Base-by-base conservation (phyloP, 2,797 vertebrate species). In the Cryptoprocta ferox region DNA sequence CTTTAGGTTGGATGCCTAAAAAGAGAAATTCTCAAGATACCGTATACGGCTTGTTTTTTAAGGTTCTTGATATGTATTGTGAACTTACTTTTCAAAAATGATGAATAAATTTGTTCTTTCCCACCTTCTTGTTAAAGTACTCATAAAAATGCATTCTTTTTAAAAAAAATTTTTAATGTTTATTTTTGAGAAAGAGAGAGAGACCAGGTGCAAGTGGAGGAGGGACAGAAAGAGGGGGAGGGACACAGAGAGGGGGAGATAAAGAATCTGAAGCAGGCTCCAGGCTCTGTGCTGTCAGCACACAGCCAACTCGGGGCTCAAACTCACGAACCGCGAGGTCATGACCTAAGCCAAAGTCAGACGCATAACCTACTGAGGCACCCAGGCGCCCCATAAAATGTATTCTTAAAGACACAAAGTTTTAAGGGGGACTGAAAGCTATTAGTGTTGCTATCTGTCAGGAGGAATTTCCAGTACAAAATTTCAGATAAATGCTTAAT, bases 61-160 rank as follows among this genome's bases (percentile, higher is more conserved):
- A 61, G 50, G 5, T 93, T 89, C 28, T 91, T 78, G 35, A 70
- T 91, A 53, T 9, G 3, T 88, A 71, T 71, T 83, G 59, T 28
- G 85, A 86, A 82, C 39, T 93, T 91, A n/a, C 45, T 94, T 75
- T 89, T 63, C 2, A 37, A 50, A 95, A 92, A 73, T 45, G 14
- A 48, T 81, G 5, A 85, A 28, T 71, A 30, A 86, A 76, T 71
- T 83, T 86, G n/a, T 26, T 93, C 76, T 78, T 68, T 37, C n/a
- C 26, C 8, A 68, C 18, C 80, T 83, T 83, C n/a, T 86, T 90
- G 75, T 95, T 94, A 80, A 95, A 96, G 66, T 79, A 19, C 4
- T 91, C 89, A 83, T 56, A 66, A 48, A 94, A 83, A 80, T 89
- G 21, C 80, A 26, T 88, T 68, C 50, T 53, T 48, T 48, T 48